These are phyloP conservation scores for Chrysopilus asiliformis DNA, from an alignment of 2,888 invertebrate genomes.

Conservation along the genomic window DNA sequence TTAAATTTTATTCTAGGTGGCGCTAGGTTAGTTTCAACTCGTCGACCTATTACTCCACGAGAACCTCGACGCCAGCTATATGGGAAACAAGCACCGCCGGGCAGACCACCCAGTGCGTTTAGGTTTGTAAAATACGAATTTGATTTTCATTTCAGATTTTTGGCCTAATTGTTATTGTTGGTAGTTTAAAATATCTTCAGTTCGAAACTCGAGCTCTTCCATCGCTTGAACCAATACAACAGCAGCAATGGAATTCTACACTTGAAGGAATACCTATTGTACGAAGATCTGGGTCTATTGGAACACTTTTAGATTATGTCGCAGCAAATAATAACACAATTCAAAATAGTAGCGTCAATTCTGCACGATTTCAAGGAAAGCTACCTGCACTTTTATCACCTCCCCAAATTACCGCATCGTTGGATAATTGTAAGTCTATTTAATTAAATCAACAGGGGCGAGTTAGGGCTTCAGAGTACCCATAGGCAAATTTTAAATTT, in stretches of 20 bases:
- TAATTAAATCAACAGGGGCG: neutral
- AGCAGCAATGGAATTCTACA: slow-evolving; percentile 1
- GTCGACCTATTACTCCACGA: slow-evolving; percentile 74
- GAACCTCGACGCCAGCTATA: slow-evolving; percentile 68
- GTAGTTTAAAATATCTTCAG: slow-evolving; percentile 52
- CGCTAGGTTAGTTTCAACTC: slow-evolving; percentile 48
- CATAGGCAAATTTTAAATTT: neutral
- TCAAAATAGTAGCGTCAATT: slow-evolving; percentile 1
- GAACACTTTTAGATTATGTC: slow-evolving; percentile 12
- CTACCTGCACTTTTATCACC: slow-evolving; percentile 16
- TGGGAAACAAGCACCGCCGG: slow-evolving; percentile 42
- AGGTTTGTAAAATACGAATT: slow-evolving; percentile 39
- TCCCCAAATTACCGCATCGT: slow-evolving; percentile 14
- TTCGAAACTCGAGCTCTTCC: slow-evolving; percentile 36
- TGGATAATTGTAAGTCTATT: slow-evolving; percentile 18
- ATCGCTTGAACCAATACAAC: slow-evolving; percentile 28
- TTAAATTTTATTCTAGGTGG: slow-evolving; percentile 19
- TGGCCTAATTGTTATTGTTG: slow-evolving; percentile 18
- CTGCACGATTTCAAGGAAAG: slow-evolving; percentile 13
- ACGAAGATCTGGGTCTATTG: slow-evolving; percentile 15
- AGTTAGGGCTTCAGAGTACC: neutral
- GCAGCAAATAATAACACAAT: neutral
- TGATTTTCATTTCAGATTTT: no score
- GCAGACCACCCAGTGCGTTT: slow-evolving; percentile 62
- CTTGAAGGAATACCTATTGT: slow-evolving; percentile 8